These are phyloP conservation scores for Callithrix jacchus DNA, from an alignment of 2,113 vertebrate species.

Conservation along the genomic window DNA sequence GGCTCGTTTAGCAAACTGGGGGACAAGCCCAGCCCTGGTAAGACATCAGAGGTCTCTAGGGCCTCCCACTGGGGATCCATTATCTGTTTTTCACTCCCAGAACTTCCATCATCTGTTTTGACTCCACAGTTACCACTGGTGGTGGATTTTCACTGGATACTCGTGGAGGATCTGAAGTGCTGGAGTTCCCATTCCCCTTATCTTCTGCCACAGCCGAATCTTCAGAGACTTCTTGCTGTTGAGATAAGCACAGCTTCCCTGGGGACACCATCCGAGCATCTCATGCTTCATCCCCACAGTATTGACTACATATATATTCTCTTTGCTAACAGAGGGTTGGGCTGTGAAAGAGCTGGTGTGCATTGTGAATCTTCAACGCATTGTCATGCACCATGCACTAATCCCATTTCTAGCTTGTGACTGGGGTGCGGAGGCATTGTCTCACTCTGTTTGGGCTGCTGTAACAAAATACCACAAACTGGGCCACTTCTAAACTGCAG, in stretches of 20 bases:
- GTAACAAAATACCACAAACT: neutral
- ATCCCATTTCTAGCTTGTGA: neutral
- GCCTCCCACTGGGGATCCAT: neutral
- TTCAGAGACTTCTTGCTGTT: constrained; percentile 54
- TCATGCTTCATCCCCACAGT: neutral
- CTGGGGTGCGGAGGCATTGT: neutral
- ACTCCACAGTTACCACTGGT: neutral
- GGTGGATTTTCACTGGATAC: neutral
- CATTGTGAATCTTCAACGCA: fast-evolving
- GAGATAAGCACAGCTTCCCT: constrained; percentile 38
- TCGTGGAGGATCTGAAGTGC: neutral
- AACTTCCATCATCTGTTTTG: neutral
- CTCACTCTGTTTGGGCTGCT: neutral
- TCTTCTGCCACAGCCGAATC: constrained; percentile 18
- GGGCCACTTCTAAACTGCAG: neutral
- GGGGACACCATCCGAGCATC: neutral
- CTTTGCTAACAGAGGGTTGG: neutral
- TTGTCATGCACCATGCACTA: fast-evolving
- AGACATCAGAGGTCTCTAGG: neutral
- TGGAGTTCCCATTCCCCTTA: constrained; percentile 16
- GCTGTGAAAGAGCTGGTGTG: neutral
- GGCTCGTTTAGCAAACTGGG: neutral
- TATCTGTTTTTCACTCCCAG: neutral
- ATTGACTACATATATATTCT: neutral
- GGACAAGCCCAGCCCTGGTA: too few species aligned